Evolutionary conservation across 2,797 vertebrate genomes (phyloP).

Genomic region (Ctenosaura bakeri): DNA sequence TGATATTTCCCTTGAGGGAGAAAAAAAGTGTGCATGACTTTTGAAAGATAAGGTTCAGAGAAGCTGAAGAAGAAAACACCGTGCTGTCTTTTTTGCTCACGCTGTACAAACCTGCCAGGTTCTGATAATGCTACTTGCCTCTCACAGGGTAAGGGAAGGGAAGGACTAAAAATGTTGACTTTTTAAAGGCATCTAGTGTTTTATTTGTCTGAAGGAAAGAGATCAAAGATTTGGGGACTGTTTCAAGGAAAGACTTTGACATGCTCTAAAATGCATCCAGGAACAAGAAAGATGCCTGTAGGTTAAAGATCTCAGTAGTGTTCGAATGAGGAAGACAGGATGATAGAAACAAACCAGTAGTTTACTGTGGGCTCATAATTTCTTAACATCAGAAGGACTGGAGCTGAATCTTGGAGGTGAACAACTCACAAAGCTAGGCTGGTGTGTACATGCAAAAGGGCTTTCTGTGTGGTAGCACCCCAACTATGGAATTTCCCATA

Average conservation of each 20-base stretch:
- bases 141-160: too few relatives aligned
- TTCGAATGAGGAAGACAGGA: background rate
- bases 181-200: background rate
- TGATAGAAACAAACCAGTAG: background rate
- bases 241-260: slow-evolving; percentile 15
- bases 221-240: background rate
- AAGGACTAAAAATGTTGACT: background rate
- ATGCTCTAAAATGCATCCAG: background rate
- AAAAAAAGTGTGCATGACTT: background rate
- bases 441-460: too few relatives aligned
- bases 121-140: background rate
- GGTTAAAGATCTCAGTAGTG: fast-evolving
- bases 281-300: slow-evolving; percentile 12
- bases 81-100: background rate
- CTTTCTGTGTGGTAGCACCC: too few relatives aligned
- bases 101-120: background rate
- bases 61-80: background rate
- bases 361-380: background rate
- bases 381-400: background rate
- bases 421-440: too few relatives aligned
- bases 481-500: too few relatives aligned
- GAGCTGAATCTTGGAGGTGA: too few relatives aligned
- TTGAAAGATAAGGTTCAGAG: slow-evolving; percentile 7
- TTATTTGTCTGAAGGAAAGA: slow-evolving; percentile 16
- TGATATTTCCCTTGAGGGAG: slow-evolving; percentile 1